Base-by-base conservation (phyloP, 2,113 vertebrate species). In the Anguilla japonica region DNA sequence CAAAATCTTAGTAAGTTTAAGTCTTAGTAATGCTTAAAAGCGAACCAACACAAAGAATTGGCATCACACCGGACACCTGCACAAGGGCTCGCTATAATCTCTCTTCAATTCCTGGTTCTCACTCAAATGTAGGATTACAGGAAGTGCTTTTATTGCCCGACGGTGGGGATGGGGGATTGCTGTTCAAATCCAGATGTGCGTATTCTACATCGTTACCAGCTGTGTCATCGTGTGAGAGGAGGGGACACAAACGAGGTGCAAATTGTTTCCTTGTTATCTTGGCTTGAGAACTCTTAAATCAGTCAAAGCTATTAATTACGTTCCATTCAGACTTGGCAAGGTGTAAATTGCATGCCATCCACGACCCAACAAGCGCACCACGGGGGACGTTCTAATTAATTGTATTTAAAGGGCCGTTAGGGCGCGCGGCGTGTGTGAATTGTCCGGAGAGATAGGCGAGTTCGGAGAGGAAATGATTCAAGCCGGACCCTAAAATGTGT, bases 241-340 rank as follows among this genome's bases (percentile, higher is more conserved):
- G 79, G 79, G 60, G 53, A 86, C 79, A 83, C 80, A 87, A 83
- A 83, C 86, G 86, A 87, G 86, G 57, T 87, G 86, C 34, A 83
- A 87, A 87, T 83, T 83, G 43, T 81, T 87, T 86, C 79, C 43
- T 87, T 75, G 86, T 67, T 78, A 50, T 53, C 81, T 78, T 53
- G 41, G 60, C 22, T 26, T 75, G 86, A 78, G 60, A 41, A 60
- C 81, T n/a, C 57, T 83, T 75, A 53, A 83, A 67, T 83, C 81
- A 78, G 81, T 53, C 86, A 87, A 81, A 83, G 79, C 40, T 60
- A 86, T 86, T 86, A 86, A 82, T 86, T 86, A 67, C 79, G 39
- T 67, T 56, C 85, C 86, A 83, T 82, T 86, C 79, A 82, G 85
- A 82, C 56, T 60, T 78, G 60, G 63, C n/a, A 53, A 83, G 81